Evolutionary conservation across 2,888 invertebrate species (phyloP), one percentile per base, ranked within the genome.

Genomic region (Phaonia tiefii): DNA sequence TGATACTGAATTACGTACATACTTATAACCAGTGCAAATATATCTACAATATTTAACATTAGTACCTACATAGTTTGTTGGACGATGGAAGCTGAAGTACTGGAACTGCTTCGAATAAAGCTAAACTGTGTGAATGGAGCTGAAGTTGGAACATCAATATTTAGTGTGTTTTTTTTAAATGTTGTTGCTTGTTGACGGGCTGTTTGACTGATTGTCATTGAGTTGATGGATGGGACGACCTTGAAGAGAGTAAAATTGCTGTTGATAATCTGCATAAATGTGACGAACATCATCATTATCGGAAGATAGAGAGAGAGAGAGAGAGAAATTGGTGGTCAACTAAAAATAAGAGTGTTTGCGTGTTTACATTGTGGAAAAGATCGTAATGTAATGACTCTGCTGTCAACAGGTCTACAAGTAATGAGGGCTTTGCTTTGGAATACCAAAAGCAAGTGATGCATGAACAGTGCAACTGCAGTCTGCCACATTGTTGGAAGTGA

Each of bases 201-300:
- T 71, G 75, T 71, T 81, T 77, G 37, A 77, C 66, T 74, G 74
- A 60, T 60, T 67, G 74, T 80, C 75, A 75, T 75, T 78, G 72
- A 72, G 75, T 69, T 69, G 25, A 71, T 78, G 72, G 67, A 71
- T 63, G 56, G 17, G 1, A 17, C 56, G 80, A 77, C 80, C 80
- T 77, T 81, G 81, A 78, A 69, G 56, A 78, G 80, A 81, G 72
- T 63, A 54, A 17, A 51, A 66, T 31, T 46, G 56, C 31, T 60
- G 8, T 20, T 42, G 65, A 56, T 22, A 22, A 7, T 51, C n/a
- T n/a, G n/a, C n/a, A n/a, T n/a, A n/a, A n/a, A n/a, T n/a, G n/a
- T n/a, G n/a, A n/a, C n/a, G n/a, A 51, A 31, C 54, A 54, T 10
- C 39, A 20, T 22, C 54, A 15, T 56, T 8, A 54, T 31, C 20